Base-by-base conservation (phyloP, 1,140 invertebrate genomes). In the Bombus fervidus region DNA sequence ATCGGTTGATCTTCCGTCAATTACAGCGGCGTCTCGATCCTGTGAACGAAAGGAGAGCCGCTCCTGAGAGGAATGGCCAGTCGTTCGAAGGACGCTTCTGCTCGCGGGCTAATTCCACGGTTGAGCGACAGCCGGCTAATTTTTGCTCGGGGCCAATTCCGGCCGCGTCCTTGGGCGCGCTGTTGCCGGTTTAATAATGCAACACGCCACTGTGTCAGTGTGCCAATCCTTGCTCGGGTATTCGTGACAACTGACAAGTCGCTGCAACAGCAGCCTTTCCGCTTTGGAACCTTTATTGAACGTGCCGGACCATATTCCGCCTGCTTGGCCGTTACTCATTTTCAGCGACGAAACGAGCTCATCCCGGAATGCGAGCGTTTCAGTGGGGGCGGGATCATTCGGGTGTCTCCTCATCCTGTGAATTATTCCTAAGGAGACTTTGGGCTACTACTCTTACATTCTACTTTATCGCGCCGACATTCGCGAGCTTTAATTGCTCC, bases 181-280 rank as follows among this genome's bases (percentile, higher is more conserved):
- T 86, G 73, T 87, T 85, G 82, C 31, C 76, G 59, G 62, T 91
- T 85, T 91, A 91, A 91, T 91, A 93, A 90, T 91, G 84, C 81
- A 92, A 85, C n/a, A 83, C 71, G 85, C 77, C 89, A 91, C 84
- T 91, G 89, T 92, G 91, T 91, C 91, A 92, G 91, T 92, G 86
- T 92, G 92, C 83, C 92, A 91, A 83, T 83, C 72, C 83, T 68
- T 76, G 59, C n/a, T 59, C 15, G 59, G 66, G 62, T 37, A 28
- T 43, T 47, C 86, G 75, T 85, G 83, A 80, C 85, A 86, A 86
- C 69, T 84, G 74, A 76, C 83, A 80, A 72, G 69, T 62, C 71
- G 64, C 53, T 41, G 43, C 34, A n/a, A 13, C 41, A 8, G 37
- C 59, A 12, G 31, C 39, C 69, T 39, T 81, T 43, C 57, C 69